A percentile compares a stretch with the other conserved stretches of the same genome.
Conservation (phyloP, 2,797 vertebrate genomes). For the Macroramphosus scolopax region DNA sequence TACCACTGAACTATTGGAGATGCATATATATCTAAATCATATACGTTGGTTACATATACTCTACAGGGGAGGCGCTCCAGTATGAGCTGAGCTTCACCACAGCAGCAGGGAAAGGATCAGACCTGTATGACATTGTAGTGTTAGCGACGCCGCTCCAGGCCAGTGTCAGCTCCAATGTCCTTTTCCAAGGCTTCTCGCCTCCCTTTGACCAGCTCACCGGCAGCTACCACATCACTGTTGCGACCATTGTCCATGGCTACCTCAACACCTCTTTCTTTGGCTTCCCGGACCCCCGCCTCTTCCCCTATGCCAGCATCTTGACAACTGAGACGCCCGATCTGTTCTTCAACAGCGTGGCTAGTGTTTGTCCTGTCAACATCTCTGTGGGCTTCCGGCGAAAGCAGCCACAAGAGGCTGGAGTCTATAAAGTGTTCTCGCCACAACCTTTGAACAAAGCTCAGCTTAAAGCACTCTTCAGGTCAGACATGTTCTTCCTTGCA, state of each 20-base stretch:
- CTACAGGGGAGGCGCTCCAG: slow-evolving; percentile 81
- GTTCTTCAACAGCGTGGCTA: slow-evolving; percentile 90
- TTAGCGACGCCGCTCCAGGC: slow-evolving; percentile 86
- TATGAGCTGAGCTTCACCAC: slow-evolving; percentile 86
- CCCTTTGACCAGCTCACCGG: slow-evolving; percentile 76
- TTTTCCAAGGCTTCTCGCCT: slow-evolving; percentile 83
- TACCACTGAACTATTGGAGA: no score
- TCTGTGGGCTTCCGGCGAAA: slow-evolving; percentile 87
- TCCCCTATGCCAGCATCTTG: slow-evolving; percentile 90
- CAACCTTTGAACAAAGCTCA: slow-evolving; percentile 83
- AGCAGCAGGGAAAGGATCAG: slow-evolving; percentile 68
- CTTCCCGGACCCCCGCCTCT: slow-evolving; percentile 92
- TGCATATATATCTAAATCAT: no score
- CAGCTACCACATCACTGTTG: slow-evolving; percentile 85
- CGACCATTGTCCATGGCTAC: slow-evolving; percentile 94
- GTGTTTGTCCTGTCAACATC: slow-evolving; percentile 92
- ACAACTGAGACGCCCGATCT: slow-evolving; percentile 84
- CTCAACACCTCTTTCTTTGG: slow-evolving; percentile 96
- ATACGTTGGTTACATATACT: slow-evolving; percentile 3
- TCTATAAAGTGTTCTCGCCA: slow-evolving; percentile 92
- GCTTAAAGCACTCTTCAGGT: slow-evolving; percentile 93
- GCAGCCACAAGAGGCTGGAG: slow-evolving; percentile 91
- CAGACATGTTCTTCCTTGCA: background rate
- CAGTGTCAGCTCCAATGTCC: slow-evolving; percentile 77
- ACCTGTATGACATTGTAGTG: slow-evolving; percentile 91